Base-by-base conservation (phyloP, 2,797 vertebrate genomes). In the Propithecus deckenii region DNA sequence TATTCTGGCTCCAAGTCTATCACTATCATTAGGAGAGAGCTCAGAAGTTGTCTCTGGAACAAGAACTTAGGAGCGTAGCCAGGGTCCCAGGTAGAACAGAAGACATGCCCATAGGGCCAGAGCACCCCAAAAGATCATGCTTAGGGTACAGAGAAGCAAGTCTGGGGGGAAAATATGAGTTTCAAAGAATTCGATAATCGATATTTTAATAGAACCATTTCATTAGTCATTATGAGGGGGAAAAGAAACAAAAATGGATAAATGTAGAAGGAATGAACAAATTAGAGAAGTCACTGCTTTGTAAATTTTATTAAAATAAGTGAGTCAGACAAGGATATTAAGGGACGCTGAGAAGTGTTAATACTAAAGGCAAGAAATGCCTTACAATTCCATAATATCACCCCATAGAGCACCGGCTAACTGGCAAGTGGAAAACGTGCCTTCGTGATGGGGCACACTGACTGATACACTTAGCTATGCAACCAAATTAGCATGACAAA, bases 31-130 rank as follows among this genome's bases (percentile, higher is more conserved):
- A 50, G 2, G 35, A 7, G 8, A 32, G 43, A 14, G 81, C 28
- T 75, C 59, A 67, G 74, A 85, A 35, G 50, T 80, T 97, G 41
- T 63, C 59, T 80, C 20, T 13, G 12, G 59, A 76, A n/a, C 57
- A 23, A 43, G 9, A 35, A 3, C 4, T 43, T 1, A 72, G 48
- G n/a, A 63, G 5, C 22, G 57, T 25, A 74, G 41, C 20, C 25
- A 55, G 38, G 46, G 15, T 25, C 35, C 25, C 69, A 50, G 52
- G 1, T 15, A 50, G 50, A 35, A 35, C 5, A 35, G 41, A 18
- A 86, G 17, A 18, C 23, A 3, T 46, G 25, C 25, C 46, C 23
- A 32, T 38, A 46, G 17, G 25, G 18, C 38, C 25, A 1, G 22
- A 18, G 46, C 46, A 28, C 14, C 13, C 22, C 15, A 0, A 15